A percentile compares a stretch with the other conserved stretches of the same genome.
Conservation (phyloP, 2,797 vertebrate species). For the Podarcis siculus region DNA sequence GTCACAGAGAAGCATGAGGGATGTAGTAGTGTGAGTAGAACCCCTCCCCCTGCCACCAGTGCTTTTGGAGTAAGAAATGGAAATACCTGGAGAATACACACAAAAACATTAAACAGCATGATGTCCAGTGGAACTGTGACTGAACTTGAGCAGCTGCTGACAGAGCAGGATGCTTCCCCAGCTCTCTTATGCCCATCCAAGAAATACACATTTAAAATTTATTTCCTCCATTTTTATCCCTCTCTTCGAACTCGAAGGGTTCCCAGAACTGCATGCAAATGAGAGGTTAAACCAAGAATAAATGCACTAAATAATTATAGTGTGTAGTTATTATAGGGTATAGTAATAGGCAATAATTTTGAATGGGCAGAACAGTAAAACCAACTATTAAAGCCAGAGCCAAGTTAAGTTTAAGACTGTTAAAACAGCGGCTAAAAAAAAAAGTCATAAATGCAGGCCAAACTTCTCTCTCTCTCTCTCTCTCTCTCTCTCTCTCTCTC, state of each 20-base stretch:
- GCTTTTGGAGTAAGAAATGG: neutral
- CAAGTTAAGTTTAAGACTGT: neutral
- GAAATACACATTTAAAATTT: neutral
- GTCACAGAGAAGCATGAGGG: neutral
- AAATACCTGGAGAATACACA: neutral
- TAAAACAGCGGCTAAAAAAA: neutral
- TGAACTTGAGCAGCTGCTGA: neutral
- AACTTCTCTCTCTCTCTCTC: no score
- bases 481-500: no score
- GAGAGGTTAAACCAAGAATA: neutral
- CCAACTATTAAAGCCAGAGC: neutral
- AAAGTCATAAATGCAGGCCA: neutral
- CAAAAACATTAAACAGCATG: neutral
- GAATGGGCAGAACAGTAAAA: neutral
- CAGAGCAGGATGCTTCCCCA: neutral
- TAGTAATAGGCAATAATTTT: neutral
- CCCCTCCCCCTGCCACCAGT: neutral
- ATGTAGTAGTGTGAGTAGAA: neutral
- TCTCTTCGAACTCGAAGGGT: neutral
- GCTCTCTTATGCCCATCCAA: neutral
- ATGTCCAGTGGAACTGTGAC: neutral
- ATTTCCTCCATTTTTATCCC: neutral
- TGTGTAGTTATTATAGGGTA: neutral
- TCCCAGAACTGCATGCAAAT: neutral
- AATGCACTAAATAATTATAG: neutral